Percentiles rank a stretch among this genome's conserved stretches.
These are phyloP conservation scores for Mesembrinibis cayennensis DNA, from an alignment of 2,113 vertebrate genomes.

Conservation along the genomic window DNA sequence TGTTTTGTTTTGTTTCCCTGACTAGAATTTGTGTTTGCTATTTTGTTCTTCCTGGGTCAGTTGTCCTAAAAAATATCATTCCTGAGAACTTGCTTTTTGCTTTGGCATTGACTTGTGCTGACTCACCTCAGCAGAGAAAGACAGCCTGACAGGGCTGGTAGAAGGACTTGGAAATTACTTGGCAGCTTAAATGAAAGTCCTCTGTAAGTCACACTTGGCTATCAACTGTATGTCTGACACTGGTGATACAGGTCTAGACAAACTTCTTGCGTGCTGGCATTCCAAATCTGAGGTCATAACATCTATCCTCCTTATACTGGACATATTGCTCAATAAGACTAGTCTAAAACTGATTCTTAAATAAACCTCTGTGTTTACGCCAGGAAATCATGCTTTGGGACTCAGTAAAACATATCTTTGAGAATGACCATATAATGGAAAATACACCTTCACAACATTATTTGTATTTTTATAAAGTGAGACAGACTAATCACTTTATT, in stretches of 20 bases:
- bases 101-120: neutral
- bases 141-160: neutral
- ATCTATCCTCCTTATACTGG: neutral
- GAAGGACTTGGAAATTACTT: neutral
- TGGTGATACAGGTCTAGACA: conserved; percentile 25
- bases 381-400: neutral
- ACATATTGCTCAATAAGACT: neutral
- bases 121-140: neutral
- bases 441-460: neutral
- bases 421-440: neutral
- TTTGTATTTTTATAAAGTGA: neutral
- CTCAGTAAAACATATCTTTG: neutral
- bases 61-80: neutral
- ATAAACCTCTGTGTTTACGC: neutral
- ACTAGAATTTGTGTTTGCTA: neutral
- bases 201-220: neutral
- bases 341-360: neutral
- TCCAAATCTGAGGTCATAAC: neutral
- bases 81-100: neutral
- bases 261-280: neutral
- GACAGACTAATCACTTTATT: neutral
- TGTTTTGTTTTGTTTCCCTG: neutral
- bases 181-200: neutral
- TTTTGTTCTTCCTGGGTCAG: neutral
- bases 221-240: neutral